Percentiles rank a stretch among this genome's conserved stretches.
These are phyloP conservation scores for Hesperophylax magnus DNA, from an alignment of 1,140 invertebrate genomes.

Conservation along the genomic window DNA sequence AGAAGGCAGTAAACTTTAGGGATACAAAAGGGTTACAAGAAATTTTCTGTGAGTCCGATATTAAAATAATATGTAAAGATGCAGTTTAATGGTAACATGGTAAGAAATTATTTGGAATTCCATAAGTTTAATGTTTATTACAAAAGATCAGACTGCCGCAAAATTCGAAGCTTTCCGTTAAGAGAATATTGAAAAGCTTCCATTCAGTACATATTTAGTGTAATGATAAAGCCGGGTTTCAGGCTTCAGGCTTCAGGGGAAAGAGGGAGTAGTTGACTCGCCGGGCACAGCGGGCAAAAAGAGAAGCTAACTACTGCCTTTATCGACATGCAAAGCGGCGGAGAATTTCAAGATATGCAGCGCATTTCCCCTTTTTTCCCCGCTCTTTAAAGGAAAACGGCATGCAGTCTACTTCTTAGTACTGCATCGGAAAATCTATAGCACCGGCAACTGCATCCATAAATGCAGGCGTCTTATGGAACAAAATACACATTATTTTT, in stretches of 20 bases:
- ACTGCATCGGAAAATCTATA: no score
- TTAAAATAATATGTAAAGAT: no score
- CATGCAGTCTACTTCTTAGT: constrained; percentile 33
- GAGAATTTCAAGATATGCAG: constrained; percentile 55
- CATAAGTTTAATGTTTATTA: no score
- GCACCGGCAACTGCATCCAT: not conserved
- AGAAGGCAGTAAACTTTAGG: no score
- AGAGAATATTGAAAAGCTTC: constrained; percentile 11
- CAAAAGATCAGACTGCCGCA: no score
- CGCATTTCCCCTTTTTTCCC: constrained; percentile 15
- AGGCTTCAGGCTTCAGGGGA: not conserved
- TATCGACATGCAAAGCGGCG: constrained; percentile 56
- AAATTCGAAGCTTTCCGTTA: not conserved
- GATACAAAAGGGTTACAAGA: no score
- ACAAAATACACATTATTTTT: no score
- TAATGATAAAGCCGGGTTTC: not conserved
- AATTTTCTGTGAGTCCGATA: no score
- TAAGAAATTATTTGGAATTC: no score
- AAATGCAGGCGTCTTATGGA: constrained; percentile 13
- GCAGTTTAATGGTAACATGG: no score
- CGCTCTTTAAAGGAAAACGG: constrained; percentile 26
- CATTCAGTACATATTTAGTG: constrained; percentile 11
- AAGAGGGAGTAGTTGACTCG: constrained; percentile 21
- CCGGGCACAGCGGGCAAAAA: constrained; percentile 40
- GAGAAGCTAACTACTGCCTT: constrained; percentile 32